Evolutionary conservation across 2,888 invertebrate species (phyloP), one percentile per base, ranked within the genome.

Genomic region (Podotricha telesiphe): DNA sequence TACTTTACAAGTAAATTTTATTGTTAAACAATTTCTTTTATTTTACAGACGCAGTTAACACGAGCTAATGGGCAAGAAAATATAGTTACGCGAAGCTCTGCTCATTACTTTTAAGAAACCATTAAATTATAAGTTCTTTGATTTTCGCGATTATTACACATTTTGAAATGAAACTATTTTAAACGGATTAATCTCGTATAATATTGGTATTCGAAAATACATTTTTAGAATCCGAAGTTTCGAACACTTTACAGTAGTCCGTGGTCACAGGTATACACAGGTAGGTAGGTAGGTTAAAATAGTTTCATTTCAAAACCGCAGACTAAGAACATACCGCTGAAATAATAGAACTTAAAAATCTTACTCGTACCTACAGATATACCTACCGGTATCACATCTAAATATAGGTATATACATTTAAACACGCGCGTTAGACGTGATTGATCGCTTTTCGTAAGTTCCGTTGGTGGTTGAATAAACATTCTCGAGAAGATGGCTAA

Each of bases 391-490:
- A 62, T 47, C 61, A 22, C 20, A 47, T 62, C 48, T 62, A 62
- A 34, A 62, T 62, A 34, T 67, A 67, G 22, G 42, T 42, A 61
- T 61, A 55, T 70, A 67, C 51, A 55, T 58, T 50, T 56, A 58
- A 67, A 59, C 67, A 48, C 59, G 51, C 67, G 62, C 69, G 65
- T 65, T 69, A 72, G 55, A 67, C 65, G 62, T 73, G 71, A 71
- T 73, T 69, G 73, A 73, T 73, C 59, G 67, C 62, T 69, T 65
- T 71, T 67, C 59, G 61, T 62, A 58, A 68, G 65, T 68, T 71
- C 61, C 65, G 48, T 68, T 58, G 51, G 50, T 56, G 56, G 63
- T 59, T 64, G 47, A 69, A 63, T 68, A 62, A 63, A 63, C 58
- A 70, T 48, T 50, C 55, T 66, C 42, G 48, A 65, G 40, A 50